phyloP scores from a whole-genome alignment of 2,888 invertebrate genomes.

The Pterobdella sp. region DNA sequence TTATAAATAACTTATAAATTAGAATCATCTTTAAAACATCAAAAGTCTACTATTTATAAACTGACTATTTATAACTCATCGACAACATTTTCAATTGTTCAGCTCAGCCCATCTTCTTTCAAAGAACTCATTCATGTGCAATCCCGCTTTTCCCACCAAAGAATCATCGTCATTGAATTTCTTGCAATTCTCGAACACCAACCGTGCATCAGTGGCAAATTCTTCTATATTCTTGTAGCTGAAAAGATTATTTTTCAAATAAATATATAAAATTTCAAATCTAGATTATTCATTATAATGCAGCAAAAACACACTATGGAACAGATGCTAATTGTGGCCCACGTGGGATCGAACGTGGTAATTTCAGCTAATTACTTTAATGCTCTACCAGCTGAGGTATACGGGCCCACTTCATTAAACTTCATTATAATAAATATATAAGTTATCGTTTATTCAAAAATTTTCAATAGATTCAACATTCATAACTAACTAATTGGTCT shows the following conservation, averaged over 20 bases:
- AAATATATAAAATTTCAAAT: neutral
- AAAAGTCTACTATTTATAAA: too few relatives aligned
- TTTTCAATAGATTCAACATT: neutral
- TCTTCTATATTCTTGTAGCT: constrained; percentile 88
- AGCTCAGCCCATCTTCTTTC: constrained; percentile 69
- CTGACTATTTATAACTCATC: too few relatives aligned
- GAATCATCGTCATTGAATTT: constrained; percentile 97
- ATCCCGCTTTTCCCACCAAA: constrained; percentile 91
- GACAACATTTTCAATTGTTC: constrained; percentile 8
- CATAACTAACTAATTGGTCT: constrained; percentile 67
- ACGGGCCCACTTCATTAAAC: neutral
- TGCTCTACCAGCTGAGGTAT: too few relatives aligned
- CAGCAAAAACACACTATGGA: too few relatives aligned
- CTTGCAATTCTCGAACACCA: constrained; percentile 94
- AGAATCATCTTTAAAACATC: too few relatives aligned
- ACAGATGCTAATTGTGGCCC: too few relatives aligned
- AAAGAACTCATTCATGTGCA: constrained; percentile 83
- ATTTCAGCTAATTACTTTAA: too few relatives aligned
- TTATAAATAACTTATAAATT: too few relatives aligned
- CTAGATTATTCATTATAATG: neutral
- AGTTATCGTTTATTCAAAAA: neutral
- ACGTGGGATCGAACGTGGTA: too few relatives aligned
- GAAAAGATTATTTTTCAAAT: constrained; percentile 34
- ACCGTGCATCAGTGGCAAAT: constrained; percentile 80
- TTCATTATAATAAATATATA: neutral